These are phyloP conservation scores for Hirundichthys speculiger DNA, from an alignment of 2,113 vertebrate genomes.

Conservation along the genomic window DNA sequence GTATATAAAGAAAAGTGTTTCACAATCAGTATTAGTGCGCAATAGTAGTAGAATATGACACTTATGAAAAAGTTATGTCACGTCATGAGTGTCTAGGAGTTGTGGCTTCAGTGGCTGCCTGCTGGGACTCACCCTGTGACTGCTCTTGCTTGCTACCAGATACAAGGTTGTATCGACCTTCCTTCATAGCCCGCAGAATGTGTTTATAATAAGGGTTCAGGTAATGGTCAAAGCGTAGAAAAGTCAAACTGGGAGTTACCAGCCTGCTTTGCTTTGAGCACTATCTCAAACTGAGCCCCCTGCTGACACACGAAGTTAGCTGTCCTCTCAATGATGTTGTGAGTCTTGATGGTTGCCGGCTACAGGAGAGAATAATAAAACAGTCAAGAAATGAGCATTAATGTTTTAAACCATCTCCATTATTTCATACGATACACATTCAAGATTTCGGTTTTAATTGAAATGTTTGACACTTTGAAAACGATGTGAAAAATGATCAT, in stretches of 20 bases:
- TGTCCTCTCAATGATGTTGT: slow-evolving; percentile 96
- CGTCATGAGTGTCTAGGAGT: not conserved
- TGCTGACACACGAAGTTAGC: slow-evolving; percentile 97
- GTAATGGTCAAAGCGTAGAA: slow-evolving; percentile 96
- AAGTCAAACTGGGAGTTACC: slow-evolving; percentile 98
- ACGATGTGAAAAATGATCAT: slow-evolving; percentile 2
- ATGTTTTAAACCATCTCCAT: not conserved
- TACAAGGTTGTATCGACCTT: slow-evolving; percentile 87
- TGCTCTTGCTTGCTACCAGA: slow-evolving; percentile 81
- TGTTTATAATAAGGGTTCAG: slow-evolving; percentile 99
- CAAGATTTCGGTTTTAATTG: no score
- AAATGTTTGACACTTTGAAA: no score
- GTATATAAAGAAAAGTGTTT: no score
- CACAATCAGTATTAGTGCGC: no score
- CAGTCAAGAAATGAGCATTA: not conserved
- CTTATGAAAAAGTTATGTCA: no score
- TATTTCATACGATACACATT: no score
- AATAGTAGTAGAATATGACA: no score
- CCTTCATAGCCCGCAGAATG: slow-evolving; percentile 96
- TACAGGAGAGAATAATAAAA: slow-evolving; percentile 55
- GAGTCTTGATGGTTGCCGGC: slow-evolving; percentile 96
- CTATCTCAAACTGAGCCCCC: slow-evolving; percentile 97
- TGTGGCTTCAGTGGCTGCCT: not conserved
- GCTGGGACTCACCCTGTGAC: slow-evolving; percentile 79
- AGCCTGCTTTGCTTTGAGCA: slow-evolving; percentile 96